Conservation (phyloP, 2,888 invertebrate genomes). For the Pherbina coryleti region DNA sequence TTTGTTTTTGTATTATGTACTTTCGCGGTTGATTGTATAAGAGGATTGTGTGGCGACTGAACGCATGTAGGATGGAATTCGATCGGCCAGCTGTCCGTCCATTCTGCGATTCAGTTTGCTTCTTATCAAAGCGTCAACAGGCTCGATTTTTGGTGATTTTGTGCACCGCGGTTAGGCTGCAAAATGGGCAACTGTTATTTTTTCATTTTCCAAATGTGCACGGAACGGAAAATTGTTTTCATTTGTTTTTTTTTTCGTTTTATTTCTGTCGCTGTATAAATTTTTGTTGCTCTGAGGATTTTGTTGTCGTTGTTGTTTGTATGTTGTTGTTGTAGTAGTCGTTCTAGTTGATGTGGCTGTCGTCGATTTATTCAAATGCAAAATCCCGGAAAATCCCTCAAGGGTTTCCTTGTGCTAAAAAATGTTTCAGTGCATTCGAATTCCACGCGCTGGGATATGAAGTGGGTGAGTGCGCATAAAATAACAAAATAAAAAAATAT, state of each 20-base stretch:
- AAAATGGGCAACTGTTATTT: constrained; percentile 51
- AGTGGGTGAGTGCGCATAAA: background rate
- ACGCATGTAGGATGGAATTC: background rate
- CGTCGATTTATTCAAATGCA: constrained; percentile 56
- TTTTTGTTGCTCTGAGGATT: background rate
- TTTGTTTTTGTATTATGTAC: background rate
- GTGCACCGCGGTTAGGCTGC: constrained; percentile 29
- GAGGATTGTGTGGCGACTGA: constrained; percentile 23
- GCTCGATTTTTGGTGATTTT: constrained; percentile 45
- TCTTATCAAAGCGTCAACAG: constrained; percentile 54
- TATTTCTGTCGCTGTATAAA: constrained; percentile 26
- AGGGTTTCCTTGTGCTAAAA: constrained; percentile 39
- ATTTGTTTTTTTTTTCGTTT: constrained; percentile 41
- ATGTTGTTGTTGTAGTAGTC: background rate
- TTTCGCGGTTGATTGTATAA: constrained; percentile 34
- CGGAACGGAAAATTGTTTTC: constrained; percentile 50
- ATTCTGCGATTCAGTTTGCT: constrained; percentile 2
- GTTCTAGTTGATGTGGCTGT: constrained; percentile 20
- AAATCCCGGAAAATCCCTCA: constrained; percentile 54
- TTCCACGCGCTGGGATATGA: background rate
- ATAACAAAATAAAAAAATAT: constrained; percentile 42
- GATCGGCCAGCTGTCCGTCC: background rate
- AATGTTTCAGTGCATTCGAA: background rate
- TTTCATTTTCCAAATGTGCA: constrained; percentile 47
- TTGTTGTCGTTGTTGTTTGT: constrained; percentile 40